These are phyloP conservation scores for Bedellia somnulentella DNA, from an alignment of 2,888 invertebrate genomes.

Conservation along the genomic window DNA sequence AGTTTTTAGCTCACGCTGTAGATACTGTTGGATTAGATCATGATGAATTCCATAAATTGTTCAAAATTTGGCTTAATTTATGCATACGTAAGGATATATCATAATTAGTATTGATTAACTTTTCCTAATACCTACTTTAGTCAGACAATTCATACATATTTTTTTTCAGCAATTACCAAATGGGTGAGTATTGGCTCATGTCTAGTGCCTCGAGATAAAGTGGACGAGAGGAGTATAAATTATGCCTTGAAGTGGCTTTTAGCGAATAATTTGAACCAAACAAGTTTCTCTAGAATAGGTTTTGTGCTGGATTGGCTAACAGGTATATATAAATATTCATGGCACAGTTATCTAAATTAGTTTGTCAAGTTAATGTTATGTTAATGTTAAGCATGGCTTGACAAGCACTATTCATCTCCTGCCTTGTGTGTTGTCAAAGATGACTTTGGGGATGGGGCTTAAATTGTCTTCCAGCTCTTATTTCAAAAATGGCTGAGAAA, in stretches of 20 bases:
- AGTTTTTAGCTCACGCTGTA: constrained; percentile 31
- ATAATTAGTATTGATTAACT: not conserved
- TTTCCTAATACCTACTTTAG: too few species aligned
- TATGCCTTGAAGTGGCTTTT: constrained; percentile 44
- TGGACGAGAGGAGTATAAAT: constrained; percentile 31
- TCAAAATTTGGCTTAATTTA: constrained; percentile 50
- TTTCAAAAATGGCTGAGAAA: too few species aligned
- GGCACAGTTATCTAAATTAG: too few species aligned
- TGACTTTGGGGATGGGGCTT: too few species aligned
- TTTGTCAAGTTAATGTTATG: too few species aligned
- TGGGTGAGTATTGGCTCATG: constrained; percentile 41
- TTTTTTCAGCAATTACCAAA: constrained; percentile 39
- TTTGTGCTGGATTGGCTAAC: constrained; percentile 48
- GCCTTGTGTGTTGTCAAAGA: too few species aligned
- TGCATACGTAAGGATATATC: constrained; percentile 44
- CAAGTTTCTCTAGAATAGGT: constrained; percentile 25
- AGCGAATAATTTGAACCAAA: constrained; percentile 25
- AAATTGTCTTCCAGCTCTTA: too few species aligned
- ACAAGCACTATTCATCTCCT: too few species aligned
- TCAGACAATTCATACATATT: too few species aligned
- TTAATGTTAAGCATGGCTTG: too few species aligned
- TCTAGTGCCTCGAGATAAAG: constrained; percentile 32
- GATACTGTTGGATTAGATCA: constrained; percentile 31
- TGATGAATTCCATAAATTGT: constrained; percentile 39
- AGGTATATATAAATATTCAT: constrained; percentile 18